These are phyloP conservation scores for Coremacera marginata DNA, from an alignment of 2,888 invertebrate species.

Conservation along the genomic window DNA sequence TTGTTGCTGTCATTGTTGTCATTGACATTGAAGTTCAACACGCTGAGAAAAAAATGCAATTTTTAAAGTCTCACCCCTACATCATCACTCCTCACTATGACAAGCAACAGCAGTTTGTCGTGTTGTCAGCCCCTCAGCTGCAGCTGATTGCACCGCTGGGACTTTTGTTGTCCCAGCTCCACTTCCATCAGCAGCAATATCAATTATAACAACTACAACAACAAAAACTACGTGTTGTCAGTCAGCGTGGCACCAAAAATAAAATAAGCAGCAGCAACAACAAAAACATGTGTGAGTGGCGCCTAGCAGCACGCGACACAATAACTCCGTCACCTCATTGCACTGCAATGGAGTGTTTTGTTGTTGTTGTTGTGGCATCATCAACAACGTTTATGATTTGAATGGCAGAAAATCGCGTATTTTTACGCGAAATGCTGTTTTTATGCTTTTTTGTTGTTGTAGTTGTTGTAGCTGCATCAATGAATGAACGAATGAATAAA, in stretches of 20 bases:
- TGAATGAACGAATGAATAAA: too few species aligned
- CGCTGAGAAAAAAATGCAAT: too few species aligned
- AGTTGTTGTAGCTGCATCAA: too few species aligned
- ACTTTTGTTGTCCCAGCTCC: neutral
- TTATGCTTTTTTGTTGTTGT: neutral
- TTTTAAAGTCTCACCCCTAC: too few species aligned
- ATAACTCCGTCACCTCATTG: neutral
- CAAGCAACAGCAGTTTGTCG: too few species aligned
- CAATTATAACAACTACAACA: neutral
- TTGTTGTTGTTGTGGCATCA: neutral
- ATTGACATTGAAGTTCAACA: neutral
- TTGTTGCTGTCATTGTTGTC: constrained; percentile 1
- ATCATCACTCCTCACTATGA: too few species aligned
- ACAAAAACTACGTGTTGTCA: neutral
- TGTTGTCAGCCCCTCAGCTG: neutral
- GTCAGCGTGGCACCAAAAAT: too few species aligned
- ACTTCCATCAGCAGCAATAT: neutral
- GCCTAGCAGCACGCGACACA: neutral
- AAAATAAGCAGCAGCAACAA: neutral
- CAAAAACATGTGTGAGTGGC: neutral
- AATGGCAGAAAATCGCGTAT: neutral
- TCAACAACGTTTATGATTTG: neutral
- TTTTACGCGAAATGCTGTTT: neutral
- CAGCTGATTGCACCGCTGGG: constrained; percentile 1
- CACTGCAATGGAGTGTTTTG: too few species aligned